Percentiles rank a stretch among this genome's conserved stretches.
Conservation (phyloP, 2,888 invertebrate species). For the Eledona agricola region DNA sequence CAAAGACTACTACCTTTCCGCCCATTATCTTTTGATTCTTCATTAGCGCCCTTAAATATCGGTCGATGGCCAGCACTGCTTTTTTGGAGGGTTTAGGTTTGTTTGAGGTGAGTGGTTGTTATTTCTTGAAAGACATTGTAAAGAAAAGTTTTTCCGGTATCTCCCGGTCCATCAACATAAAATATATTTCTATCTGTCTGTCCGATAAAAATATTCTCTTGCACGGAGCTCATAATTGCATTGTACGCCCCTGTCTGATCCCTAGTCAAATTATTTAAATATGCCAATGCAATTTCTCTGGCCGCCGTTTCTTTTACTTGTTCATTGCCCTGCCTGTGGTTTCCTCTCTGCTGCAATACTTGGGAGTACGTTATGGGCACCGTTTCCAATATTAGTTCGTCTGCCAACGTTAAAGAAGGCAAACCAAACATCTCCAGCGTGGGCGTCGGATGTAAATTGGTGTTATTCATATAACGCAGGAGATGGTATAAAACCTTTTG, state of each 20-base stretch:
- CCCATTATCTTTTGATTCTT: constrained; percentile 10
- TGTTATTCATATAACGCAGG: too few relatives aligned
- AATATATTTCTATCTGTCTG: constrained; percentile 11
- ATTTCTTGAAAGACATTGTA: constrained; percentile 49
- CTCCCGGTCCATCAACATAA: constrained; percentile 58
- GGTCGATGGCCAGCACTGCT: constrained; percentile 25
- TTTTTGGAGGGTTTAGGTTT: constrained; percentile 13
- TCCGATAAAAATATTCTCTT: constrained; percentile 1
- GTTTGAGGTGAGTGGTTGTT: constrained; percentile 7
- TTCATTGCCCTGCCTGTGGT: too few relatives aligned
- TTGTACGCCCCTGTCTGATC: background rate
- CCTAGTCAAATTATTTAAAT: background rate
- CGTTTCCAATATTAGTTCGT: too few relatives aligned
- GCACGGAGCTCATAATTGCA: background rate
- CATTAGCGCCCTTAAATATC: constrained; percentile 17
- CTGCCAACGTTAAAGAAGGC: too few relatives aligned
- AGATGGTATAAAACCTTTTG: too few relatives aligned
- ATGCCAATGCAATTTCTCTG: background rate
- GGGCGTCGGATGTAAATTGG: too few relatives aligned
- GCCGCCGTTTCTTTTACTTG: background rate
- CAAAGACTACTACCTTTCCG: constrained; percentile 39
- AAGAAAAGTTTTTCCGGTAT: constrained; percentile 59
- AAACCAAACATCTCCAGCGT: too few relatives aligned
- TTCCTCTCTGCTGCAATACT: too few relatives aligned
- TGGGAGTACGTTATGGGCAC: too few relatives aligned